A percentile compares a stretch with the other conserved stretches of the same genome.
Evolutionary conservation across 2,888 invertebrate species (phyloP).

Genomic region (Cecidostiba fungosa): DNA sequence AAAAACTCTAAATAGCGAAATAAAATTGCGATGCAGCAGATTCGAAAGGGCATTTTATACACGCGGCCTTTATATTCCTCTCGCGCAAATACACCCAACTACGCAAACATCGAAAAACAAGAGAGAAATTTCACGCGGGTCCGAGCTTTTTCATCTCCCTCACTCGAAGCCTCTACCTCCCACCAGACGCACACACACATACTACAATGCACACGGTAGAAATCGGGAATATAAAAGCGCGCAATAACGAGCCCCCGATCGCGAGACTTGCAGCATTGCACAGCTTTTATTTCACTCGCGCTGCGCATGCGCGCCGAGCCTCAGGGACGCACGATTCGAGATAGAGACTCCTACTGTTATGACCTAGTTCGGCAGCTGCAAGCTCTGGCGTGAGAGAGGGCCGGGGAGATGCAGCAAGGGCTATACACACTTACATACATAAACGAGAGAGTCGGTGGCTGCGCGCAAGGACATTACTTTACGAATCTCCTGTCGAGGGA

Average conservation of each 20-base stretch:
- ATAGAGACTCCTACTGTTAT: conserved; percentile 61
- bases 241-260: conserved; percentile 46
- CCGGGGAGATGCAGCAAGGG: conserved; percentile 22
- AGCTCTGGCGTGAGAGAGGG: conserved; percentile 30
- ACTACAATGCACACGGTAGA: neutral
- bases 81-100: neutral
- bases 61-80: neutral
- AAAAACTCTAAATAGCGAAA: neutral
- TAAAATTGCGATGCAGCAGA: neutral
- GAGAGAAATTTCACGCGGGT: neutral
- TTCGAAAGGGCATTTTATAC: neutral
- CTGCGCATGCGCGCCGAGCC: conserved; percentile 20
- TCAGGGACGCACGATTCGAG: conserved; percentile 16
- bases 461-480: conserved; percentile 59
- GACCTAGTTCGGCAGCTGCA: conserved; percentile 64
- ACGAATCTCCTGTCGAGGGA: conserved; percentile 46
- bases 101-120: neutral
- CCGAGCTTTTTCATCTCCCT: neutral
- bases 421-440: neutral
- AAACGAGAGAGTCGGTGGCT: conserved; percentile 36
- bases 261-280: neutral
- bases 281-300: conserved; percentile 27
- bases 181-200: neutral
- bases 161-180: neutral
- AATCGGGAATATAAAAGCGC: conserved; percentile 5